A percentile compares a stretch with the other conserved stretches of the same genome.
Evolutionary conservation across 2,797 vertebrate species (phyloP).

Genomic region (Aplochiton taeniatus): DNA sequence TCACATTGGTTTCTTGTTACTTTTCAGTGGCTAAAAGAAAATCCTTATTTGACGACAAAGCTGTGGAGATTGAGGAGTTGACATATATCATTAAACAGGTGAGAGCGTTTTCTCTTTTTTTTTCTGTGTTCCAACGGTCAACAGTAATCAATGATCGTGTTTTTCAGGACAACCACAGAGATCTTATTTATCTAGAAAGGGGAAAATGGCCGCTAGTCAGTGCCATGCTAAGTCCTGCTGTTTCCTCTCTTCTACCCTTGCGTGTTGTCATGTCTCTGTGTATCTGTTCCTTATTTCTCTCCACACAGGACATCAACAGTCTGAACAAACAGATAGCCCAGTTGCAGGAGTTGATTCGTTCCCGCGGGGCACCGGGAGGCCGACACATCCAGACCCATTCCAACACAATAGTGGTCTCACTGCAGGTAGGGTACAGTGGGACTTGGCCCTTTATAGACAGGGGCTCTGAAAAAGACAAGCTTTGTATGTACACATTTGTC

Average conservation of each 20-base stretch:
- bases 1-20: constrained; percentile 15
- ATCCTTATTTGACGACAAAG: constrained; percentile 94
- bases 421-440: constrained; percentile 74
- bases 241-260: no score
- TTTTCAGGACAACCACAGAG: no score
- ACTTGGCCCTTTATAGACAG: background rate
- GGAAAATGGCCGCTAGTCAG: no score
- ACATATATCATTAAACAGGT: constrained; percentile 97
- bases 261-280: constrained; percentile 12
- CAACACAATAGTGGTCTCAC: constrained; percentile 89
- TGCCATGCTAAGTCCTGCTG: no score
- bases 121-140: background rate
- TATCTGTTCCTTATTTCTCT: constrained; percentile 12
- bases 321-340: constrained; percentile 95
- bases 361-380: constrained; percentile 83
- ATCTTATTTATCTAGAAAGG: no score
- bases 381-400: constrained; percentile 90
- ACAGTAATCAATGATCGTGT: no score
- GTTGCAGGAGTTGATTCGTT: constrained; percentile 87
- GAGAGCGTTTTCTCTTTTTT: constrained; percentile 42
- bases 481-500: background rate
- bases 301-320: constrained; percentile 86
- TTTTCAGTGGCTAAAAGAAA: constrained; percentile 91
- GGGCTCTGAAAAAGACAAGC: background rate
- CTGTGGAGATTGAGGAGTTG: constrained; percentile 90